phyloP scores from a whole-genome alignment of 2,888 invertebrate genomes.

The Chymomyza fuscimana region DNA sequence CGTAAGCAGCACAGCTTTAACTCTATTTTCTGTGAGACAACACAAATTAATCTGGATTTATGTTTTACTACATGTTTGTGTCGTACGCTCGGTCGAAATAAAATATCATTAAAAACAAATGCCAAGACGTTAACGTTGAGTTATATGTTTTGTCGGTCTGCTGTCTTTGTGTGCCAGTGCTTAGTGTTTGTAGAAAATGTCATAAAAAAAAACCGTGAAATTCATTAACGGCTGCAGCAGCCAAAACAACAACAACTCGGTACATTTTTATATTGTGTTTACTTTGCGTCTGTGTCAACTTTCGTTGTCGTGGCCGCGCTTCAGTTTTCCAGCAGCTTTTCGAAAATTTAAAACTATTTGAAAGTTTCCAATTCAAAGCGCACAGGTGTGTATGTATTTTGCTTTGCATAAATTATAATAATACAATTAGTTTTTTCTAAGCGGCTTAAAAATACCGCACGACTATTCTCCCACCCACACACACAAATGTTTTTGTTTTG shows the following conservation, averaged over 20 bases:
- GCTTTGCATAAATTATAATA: constrained; percentile 6
- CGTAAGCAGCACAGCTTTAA: constrained; percentile 58
- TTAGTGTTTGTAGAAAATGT: constrained; percentile 54
- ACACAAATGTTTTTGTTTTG: constrained; percentile 57
- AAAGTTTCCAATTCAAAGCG: not conserved
- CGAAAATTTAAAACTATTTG: not conserved
- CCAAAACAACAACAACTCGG: constrained; percentile 46
- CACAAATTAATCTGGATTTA: constrained; percentile 72
- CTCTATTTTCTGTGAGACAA: constrained; percentile 56
- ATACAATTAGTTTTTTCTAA: constrained; percentile 2
- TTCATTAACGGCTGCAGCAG: constrained; percentile 34
- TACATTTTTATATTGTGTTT: constrained; percentile 57
- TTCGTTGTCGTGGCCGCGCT: constrained; percentile 43
- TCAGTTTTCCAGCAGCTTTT: not conserved
- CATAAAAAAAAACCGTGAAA: constrained; percentile 57
- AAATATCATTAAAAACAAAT: constrained; percentile 38
- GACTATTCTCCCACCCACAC: constrained; percentile 16
- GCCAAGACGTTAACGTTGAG: constrained; percentile 31
- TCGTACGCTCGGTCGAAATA: constrained; percentile 51
- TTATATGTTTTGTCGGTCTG: constrained; percentile 19
- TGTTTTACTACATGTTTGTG: constrained; percentile 55
- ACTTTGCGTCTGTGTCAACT: constrained; percentile 59
- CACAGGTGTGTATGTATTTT: constrained; percentile 38
- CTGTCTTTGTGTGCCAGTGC: constrained; percentile 3
- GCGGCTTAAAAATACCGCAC: constrained; percentile 24